These are phyloP conservation scores for Oligia fasciuncula DNA, from an alignment of 2,888 invertebrate genomes.

Conservation along the genomic window DNA sequence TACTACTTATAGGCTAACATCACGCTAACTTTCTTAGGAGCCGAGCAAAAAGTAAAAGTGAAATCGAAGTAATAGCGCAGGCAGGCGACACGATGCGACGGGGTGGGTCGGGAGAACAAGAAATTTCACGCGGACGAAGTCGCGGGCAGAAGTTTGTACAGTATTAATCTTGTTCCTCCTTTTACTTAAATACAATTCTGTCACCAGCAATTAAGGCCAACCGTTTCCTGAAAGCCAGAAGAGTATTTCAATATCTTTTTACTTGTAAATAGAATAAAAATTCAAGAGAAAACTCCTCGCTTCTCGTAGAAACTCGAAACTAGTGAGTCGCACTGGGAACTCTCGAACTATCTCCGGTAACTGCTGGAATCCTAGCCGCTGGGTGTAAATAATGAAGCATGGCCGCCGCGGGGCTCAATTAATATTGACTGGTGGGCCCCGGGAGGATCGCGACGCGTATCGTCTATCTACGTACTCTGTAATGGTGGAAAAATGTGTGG, in stretches of 20 bases:
- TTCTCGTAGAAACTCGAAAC: conserved; percentile 35
- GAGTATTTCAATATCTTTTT: background rate
- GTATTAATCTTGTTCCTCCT: no score
- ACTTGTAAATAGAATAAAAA: conserved; percentile 5
- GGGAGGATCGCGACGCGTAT: conserved; percentile 42
- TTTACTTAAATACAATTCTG: background rate
- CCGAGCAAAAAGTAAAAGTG: no score
- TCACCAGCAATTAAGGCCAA: background rate
- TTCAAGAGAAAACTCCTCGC: conserved; percentile 9
- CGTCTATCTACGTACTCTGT: conserved; percentile 31
- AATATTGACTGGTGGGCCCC: conserved; percentile 65
- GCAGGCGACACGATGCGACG: no score
- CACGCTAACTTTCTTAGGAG: no score
- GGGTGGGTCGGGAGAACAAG: no score
- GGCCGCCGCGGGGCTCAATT: conserved; percentile 66
- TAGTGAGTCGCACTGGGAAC: conserved; percentile 56
- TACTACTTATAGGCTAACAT: no score
- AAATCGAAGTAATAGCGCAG: no score
- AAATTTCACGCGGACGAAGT: no score
- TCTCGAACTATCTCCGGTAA: conserved; percentile 57
- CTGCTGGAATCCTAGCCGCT: conserved; percentile 40
- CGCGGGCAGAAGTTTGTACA: no score
- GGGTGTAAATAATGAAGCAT: conserved; percentile 65
- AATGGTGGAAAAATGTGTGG: conserved; percentile 36
- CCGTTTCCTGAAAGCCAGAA: background rate